A percentile compares a stretch with the other conserved stretches of the same genome.
phyloP scores from a whole-genome alignment of 2,888 invertebrate species.

The Sepiola atlantica region DNA sequence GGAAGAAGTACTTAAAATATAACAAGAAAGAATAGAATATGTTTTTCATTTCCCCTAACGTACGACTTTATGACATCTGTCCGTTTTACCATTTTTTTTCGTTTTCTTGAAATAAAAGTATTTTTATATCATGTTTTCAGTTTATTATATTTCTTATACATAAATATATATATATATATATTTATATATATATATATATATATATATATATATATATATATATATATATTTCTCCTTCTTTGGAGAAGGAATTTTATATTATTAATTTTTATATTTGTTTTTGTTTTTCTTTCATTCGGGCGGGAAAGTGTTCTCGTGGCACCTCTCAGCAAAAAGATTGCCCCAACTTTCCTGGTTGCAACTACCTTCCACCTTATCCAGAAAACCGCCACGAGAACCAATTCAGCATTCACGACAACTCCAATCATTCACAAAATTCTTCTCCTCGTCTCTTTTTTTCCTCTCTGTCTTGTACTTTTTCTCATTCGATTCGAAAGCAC shows the following conservation, averaged over 20 bases:
- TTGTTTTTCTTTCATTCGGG: neutral
- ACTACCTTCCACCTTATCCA: conserved; percentile 9
- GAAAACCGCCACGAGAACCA: conserved; percentile 4
- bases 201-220: too few species aligned
- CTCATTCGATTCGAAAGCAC: neutral
- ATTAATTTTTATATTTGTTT: too few species aligned
- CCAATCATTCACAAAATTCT: neutral
- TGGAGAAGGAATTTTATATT: too few species aligned
- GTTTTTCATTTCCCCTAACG: conserved; percentile 32
- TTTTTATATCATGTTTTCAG: neutral
- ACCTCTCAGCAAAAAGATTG: neutral
- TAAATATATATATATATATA: neutral
- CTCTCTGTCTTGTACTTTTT: neutral
- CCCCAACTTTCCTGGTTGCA: neutral
- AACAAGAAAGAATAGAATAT: neutral
- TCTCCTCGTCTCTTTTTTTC: neutral
- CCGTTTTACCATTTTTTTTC: neutral
- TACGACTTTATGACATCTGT: neutral
- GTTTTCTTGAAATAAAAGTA: neutral
- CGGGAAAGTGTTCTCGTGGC: neutral
- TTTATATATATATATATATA: neutral
- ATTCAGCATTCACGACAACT: conserved; percentile 2
- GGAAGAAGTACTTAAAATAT: neutral
- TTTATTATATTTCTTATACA: neutral
- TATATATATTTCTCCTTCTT: too few species aligned